Base-by-base conservation (phyloP, 23 tunicate genomes). In the Oikopleura vanhoeffeni region DNA sequence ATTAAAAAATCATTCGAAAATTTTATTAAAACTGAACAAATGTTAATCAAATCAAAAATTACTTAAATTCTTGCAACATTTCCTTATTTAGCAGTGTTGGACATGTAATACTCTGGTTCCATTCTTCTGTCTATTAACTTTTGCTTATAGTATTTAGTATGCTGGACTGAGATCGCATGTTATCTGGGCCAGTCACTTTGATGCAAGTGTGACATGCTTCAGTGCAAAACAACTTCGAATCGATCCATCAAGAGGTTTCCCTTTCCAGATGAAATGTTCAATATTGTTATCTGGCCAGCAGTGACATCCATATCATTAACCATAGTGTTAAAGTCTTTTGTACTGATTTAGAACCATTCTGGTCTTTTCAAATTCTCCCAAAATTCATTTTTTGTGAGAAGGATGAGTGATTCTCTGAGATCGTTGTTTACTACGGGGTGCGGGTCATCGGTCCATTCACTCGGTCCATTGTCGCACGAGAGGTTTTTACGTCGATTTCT, bases 381-480 rank as follows among this genome's bases (percentile, higher is more conserved):
- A 49, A 24, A 8, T 8, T 8, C 24, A 2, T 18, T 38, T 30
- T 71, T 71, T 28, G 79, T 38, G 34, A 71, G 2, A 32, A 71
- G 27, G 3, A 71, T n/a, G 27, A 2, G 79, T 71, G 36, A 71
- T 71, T 28, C 79, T 33, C 79, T 71, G 79, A 32, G 38, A 24
- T 28, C 79, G 79, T 71, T 38, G 79, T 38, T 71, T 71, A 2
- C 36, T 71, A 38, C 79, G 79, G n/a, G n/a, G n/a, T n/a, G n/a
- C n/a, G n/a, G n/a, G n/a, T n/a, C n/a, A n/a, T n/a, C n/a, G n/a
- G n/a, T n/a, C n/a, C n/a, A n/a, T n/a, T n/a, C n/a, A n/a, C n/a
- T n/a, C n/a, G n/a, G n/a, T n/a, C n/a, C n/a, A n/a, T n/a, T n/a
- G n/a, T n/a, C n/a, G n/a, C n/a, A n/a, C n/a, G n/a, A n/a, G n/a